A percentile compares a stretch with the other conserved stretches of the same genome.
These are phyloP conservation scores for Portevinia maculata DNA, from an alignment of 2,888 invertebrate genomes.

Conservation along the genomic window DNA sequence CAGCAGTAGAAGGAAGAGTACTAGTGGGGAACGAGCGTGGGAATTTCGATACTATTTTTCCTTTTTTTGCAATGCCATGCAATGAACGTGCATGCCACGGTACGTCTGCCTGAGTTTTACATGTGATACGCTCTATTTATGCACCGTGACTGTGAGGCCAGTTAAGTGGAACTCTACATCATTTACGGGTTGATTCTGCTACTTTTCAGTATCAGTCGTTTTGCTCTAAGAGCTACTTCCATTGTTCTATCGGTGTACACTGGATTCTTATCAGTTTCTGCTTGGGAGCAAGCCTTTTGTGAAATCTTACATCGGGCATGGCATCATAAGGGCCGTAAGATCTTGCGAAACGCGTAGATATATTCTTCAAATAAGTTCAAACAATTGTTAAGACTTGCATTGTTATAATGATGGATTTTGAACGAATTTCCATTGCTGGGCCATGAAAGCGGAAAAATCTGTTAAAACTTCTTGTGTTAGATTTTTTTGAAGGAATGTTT, in stretches of 20 bases:
- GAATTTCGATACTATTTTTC: slow-evolving; percentile 44
- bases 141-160: slow-evolving; percentile 42
- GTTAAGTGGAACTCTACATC: slow-evolving; percentile 67
- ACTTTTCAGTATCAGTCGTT: slow-evolving; percentile 18
- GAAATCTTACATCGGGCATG: slow-evolving; percentile 4
- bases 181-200: slow-evolving; percentile 56
- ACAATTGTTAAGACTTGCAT: slow-evolving; percentile 3
- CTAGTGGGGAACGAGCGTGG: slow-evolving; percentile 54
- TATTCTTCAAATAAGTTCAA: neutral
- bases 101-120: slow-evolving; percentile 58
- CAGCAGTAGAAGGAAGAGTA: slow-evolving; percentile 5
- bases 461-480: slow-evolving; percentile 6
- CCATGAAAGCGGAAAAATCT: slow-evolving; percentile 21
- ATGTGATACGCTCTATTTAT: slow-evolving; percentile 67
- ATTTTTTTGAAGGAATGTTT: neutral
- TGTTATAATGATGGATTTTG: slow-evolving; percentile 35
- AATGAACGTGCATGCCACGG: slow-evolving; percentile 48
- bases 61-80: slow-evolving; percentile 29
- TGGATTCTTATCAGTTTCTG: slow-evolving; percentile 48
- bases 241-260: slow-evolving; percentile 45
- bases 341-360: neutral
- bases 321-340: neutral
- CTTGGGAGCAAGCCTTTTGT: neutral
- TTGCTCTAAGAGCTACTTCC: slow-evolving; percentile 13
- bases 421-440: neutral